Conservation (phyloP, 2,797 vertebrate species). For the Megalops cyprinoides region DNA sequence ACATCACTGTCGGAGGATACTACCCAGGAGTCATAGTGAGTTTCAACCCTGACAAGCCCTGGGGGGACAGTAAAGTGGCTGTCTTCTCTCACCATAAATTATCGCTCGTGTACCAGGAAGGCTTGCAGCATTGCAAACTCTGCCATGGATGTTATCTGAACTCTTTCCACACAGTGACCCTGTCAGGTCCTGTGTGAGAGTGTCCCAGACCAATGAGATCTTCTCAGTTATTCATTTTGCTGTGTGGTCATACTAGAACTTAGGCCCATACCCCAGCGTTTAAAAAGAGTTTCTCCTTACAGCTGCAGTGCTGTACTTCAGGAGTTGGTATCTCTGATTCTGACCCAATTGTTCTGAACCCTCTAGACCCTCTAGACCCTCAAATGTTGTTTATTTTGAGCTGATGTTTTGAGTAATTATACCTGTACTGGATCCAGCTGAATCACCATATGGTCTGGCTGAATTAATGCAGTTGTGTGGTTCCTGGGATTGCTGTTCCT, state of each 20-base stretch:
- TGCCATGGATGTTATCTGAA: background rate
- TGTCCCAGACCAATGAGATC: background rate
- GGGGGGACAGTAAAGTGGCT: background rate
- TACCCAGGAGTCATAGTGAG: constrained; percentile 98
- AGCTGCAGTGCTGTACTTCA: background rate
- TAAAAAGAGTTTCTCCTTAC: background rate
- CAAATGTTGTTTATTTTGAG: too few species aligned
- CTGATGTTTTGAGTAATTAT: too few species aligned
- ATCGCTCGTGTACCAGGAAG: background rate
- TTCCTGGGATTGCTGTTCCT: background rate
- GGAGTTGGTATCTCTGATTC: background rate
- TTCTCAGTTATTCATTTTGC: background rate
- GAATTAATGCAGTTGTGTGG: background rate
- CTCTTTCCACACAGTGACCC: background rate
- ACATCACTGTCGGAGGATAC: constrained; percentile 97
- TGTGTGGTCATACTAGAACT: background rate
- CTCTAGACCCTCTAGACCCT: too few species aligned
- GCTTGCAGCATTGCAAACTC: background rate
- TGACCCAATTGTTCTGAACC: background rate
- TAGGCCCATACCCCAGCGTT: background rate
- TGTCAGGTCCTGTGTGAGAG: background rate
- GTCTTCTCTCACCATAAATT: background rate
- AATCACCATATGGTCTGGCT: too few species aligned
- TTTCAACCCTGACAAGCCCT: constrained; percentile 50
- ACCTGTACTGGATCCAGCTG: too few species aligned